These are phyloP conservation scores for Bugulina stolonifera DNA, from an alignment of 2,888 invertebrate genomes.

Conservation along the genomic window DNA sequence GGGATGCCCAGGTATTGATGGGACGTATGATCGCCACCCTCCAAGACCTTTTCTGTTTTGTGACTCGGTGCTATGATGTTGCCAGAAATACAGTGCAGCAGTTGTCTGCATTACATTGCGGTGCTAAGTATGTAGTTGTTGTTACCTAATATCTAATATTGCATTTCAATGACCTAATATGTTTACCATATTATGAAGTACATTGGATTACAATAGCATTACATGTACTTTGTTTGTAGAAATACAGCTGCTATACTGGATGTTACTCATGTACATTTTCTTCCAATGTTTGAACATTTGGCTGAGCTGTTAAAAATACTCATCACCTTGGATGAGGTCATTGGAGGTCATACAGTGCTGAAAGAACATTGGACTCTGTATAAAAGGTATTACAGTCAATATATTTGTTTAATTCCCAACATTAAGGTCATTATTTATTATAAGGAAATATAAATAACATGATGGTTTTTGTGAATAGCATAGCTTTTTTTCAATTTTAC, in stretches of 20 bases:
- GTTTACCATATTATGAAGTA: no score
- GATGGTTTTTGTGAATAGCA: no score
- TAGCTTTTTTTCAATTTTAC: no score
- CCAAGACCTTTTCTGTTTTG: conserved; percentile 63
- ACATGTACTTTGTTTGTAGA: not conserved
- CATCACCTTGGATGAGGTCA: conserved; percentile 64
- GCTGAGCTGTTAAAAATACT: conserved; percentile 56
- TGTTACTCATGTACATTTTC: conserved; percentile 53
- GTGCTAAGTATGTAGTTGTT: conserved; percentile 40
- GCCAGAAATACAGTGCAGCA: conserved; percentile 69
- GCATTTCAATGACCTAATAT: no score
- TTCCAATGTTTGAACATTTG: conserved; percentile 54
- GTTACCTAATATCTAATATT: no score
- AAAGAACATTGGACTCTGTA: conserved; percentile 72
- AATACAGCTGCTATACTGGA: conserved; percentile 37
- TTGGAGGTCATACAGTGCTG: conserved; percentile 59
- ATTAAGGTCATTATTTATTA: no score
- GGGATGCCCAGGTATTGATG: conserved; percentile 55
- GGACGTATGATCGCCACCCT: conserved; percentile 56
- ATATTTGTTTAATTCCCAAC: no score
- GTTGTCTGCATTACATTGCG: conserved; percentile 61
- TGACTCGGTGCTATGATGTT: conserved; percentile 67
- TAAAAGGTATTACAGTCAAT: conserved; percentile 56
- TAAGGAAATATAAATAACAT: no score
- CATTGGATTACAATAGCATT: no score